Evolutionary conservation across 2,797 vertebrate species (phyloP), one percentile per base, ranked within the genome.

Genomic region (Adelosebastes latens): DNA sequence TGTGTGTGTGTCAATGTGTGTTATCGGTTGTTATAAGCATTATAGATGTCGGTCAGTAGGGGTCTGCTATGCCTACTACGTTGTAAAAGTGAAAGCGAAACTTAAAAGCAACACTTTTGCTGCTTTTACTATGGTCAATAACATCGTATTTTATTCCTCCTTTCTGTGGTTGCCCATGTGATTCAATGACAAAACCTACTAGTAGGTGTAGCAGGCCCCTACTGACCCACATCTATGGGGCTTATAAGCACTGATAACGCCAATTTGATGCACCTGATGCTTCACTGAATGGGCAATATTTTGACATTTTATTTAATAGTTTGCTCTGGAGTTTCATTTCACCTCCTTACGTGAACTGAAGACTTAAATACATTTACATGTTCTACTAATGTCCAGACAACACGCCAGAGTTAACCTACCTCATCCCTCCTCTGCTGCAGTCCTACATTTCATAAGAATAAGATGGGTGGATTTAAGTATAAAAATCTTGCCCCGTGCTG

Each of bases 181-280:
- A 46, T 18, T 46, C 42, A 49, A 49, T 49, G 46, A 49, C 20
- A 49, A 20, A 49, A 49, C 3, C 46, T 49, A 49, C 8, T 49
- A 20, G 46, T n/a, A 20, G 46, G 46, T 49, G 46, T 20, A n/a
- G 46, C 46, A 49, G 46, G 46, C 46, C 46, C 46, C 46, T 9
- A 20, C 18, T 20, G 46, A 9, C 46, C 46, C 46, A 52, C 8
- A 52, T n/a, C 8, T 52, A n/a, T n/a, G 46, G 20, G 46, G 46
- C 46, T 49, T 20, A 49, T 20, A 49, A 49, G 46, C 18, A 49
- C 4, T 1, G 46, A 49, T 49, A 49, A 49, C 3, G 46, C 4
- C 0, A 20, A 0, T 49, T 49, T 49, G 18, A 49, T 49, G 46
- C 42, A 49, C 18, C 46, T 49, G 0, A 53, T 0, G n/a, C 16